These are phyloP conservation scores for Onychostruthus taczanowskii DNA, from an alignment of 2,113 vertebrate species.

Conservation along the genomic window DNA sequence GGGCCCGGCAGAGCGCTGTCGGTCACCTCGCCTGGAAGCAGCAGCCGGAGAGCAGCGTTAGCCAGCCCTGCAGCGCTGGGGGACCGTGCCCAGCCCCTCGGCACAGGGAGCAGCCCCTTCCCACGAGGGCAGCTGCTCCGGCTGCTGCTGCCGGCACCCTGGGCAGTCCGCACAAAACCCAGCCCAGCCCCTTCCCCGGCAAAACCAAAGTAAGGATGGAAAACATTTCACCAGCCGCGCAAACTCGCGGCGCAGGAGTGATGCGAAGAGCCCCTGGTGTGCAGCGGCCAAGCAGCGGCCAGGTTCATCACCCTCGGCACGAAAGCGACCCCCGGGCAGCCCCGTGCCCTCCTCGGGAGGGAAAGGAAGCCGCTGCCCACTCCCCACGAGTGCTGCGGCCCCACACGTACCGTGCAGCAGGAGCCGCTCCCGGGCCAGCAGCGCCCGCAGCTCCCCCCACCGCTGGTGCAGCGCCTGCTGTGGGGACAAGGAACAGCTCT, in stretches of 20 bases:
- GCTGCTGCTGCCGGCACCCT: neutral
- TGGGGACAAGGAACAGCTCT: neutral
- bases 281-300: fast-evolving
- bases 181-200: fast-evolving
- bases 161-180: neutral
- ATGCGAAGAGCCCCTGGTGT: neutral
- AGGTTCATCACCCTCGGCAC: fast-evolving
- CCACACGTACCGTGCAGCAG: slow-evolving; percentile 80
- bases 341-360: neutral
- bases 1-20: slow-evolving; percentile 53
- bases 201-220: neutral
- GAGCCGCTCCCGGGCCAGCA: slow-evolving; percentile 84
- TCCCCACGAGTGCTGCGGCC: neutral
- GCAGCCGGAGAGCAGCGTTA: neutral
- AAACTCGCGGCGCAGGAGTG: neutral
- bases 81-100: fast-evolving
- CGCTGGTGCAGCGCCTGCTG: slow-evolving; percentile 87
- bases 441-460: slow-evolving; percentile 79
- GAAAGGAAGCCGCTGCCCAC: neutral
- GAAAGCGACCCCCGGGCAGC: neutral
- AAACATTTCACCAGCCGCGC: fast-evolving
- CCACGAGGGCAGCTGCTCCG: fast-evolving
- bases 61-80: neutral
- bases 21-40: slow-evolving; percentile 73
- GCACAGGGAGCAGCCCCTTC: neutral